phyloP scores from a whole-genome alignment of 2,797 vertebrate species.

The Odontamblyopus rebecca region DNA sequence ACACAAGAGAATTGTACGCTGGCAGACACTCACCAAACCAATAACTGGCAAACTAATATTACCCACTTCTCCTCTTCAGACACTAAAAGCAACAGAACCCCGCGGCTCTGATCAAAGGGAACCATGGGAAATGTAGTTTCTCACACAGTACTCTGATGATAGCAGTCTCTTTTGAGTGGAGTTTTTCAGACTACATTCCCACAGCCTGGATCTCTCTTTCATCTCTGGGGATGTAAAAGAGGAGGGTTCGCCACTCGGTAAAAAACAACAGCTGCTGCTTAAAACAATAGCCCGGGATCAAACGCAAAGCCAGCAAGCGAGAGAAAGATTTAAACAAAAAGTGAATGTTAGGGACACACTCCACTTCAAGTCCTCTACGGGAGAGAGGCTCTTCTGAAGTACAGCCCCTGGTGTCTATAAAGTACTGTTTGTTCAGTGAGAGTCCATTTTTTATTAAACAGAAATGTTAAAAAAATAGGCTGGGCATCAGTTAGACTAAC shows the following conservation, averaged over 20 bases:
- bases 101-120: slow-evolving; percentile 66
- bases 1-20: slow-evolving; percentile 41
- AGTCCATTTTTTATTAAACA: not conserved
- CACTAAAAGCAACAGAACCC: slow-evolving; percentile 38
- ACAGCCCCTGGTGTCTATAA: slow-evolving; percentile 48
- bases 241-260: slow-evolving; percentile 61
- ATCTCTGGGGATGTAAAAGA: slow-evolving; percentile 72
- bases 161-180: slow-evolving; percentile 64
- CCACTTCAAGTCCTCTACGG: slow-evolving; percentile 53
- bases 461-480: not conserved
- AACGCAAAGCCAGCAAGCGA: slow-evolving; percentile 48
- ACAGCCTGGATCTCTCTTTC: slow-evolving; percentile 71
- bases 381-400: slow-evolving; percentile 54
- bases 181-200: slow-evolving; percentile 65
- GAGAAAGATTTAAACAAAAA: slow-evolving; percentile 14
- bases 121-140: slow-evolving; percentile 75
- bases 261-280: slow-evolving; percentile 82
- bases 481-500: not conserved
- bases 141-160: slow-evolving; percentile 63
- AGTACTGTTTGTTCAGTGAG: slow-evolving; percentile 25
- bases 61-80: slow-evolving; percentile 45
- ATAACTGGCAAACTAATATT: slow-evolving; percentile 60
- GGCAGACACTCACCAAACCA: slow-evolving; percentile 47
- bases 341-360: slow-evolving; percentile 45
- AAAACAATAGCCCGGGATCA: slow-evolving; percentile 76